phyloP scores from a whole-genome alignment of 2,888 invertebrate species.

The Metallyticus violacea region DNA sequence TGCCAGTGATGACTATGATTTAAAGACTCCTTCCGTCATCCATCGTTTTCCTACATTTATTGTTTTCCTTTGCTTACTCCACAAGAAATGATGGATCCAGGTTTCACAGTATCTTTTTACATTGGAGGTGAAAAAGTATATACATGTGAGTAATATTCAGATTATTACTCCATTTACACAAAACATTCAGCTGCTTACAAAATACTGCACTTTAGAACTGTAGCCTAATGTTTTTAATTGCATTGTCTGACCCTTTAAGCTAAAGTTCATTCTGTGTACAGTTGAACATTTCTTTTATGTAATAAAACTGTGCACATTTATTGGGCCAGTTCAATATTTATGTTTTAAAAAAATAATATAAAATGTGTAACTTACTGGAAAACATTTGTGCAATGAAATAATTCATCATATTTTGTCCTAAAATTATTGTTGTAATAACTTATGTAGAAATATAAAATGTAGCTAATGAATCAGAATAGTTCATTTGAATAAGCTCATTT shows the following conservation, averaged over 20 bases:
- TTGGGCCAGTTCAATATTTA: neutral
- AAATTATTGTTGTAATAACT: neutral
- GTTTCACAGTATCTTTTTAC: too few relatives aligned
- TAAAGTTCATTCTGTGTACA: neutral
- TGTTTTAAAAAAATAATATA: neutral
- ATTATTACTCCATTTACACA: neutral
- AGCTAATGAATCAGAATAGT: neutral
- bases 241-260: neutral
- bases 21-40: too few relatives aligned
- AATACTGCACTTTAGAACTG: neutral
- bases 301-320: neutral
- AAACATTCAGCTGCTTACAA: neutral
- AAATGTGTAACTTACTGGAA: neutral
- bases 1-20: too few relatives aligned
- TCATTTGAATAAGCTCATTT: neutral
- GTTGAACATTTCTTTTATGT: neutral
- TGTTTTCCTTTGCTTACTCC: too few relatives aligned
- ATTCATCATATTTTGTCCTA: neutral
- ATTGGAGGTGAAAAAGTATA: neutral
- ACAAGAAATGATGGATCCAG: too few relatives aligned
- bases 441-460: neutral
- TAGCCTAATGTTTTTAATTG: neutral
- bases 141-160: neutral
- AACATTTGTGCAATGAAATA: too few relatives aligned
- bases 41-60: too few relatives aligned